Evolutionary conservation across 2,113 vertebrate genomes (phyloP).

Genomic region (Cyrtonyx montezumae): DNA sequence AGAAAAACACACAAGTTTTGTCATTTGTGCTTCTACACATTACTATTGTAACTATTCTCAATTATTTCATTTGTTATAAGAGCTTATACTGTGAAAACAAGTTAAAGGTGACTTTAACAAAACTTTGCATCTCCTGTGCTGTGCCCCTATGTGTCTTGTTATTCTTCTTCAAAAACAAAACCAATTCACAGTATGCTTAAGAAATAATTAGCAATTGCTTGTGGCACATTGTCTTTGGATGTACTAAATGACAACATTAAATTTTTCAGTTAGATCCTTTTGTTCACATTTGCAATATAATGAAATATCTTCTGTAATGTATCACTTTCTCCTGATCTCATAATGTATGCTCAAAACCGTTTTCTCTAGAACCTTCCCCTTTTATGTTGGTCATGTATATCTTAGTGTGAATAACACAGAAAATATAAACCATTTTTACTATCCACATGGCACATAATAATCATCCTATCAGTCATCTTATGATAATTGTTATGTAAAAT

Average conservation of each 20-base stretch:
- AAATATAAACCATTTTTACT: neutral
- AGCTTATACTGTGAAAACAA: neutral
- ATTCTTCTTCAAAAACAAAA: neutral
- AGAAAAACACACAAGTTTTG: neutral
- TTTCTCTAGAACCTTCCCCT: neutral
- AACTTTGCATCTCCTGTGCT: neutral
- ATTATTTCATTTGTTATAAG: neutral
- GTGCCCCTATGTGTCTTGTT: neutral
- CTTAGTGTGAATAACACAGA: neutral
- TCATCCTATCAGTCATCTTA: neutral
- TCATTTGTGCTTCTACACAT: neutral
- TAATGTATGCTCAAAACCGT: fast-evolving
- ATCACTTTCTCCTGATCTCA: neutral
- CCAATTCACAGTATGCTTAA: neutral
- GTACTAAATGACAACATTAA: neutral
- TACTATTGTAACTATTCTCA: neutral
- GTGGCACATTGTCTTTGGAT: neutral
- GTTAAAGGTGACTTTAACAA: neutral
- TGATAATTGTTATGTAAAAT: neutral
- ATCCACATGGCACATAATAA: neutral
- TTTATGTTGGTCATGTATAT: neutral
- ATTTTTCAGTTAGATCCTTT: neutral
- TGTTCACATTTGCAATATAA: neutral
- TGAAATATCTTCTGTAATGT: fast-evolving
- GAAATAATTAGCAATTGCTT: neutral